These are phyloP conservation scores for Coboldia fuscipes DNA, from an alignment of 1,140 invertebrate genomes.

Conservation along the genomic window DNA sequence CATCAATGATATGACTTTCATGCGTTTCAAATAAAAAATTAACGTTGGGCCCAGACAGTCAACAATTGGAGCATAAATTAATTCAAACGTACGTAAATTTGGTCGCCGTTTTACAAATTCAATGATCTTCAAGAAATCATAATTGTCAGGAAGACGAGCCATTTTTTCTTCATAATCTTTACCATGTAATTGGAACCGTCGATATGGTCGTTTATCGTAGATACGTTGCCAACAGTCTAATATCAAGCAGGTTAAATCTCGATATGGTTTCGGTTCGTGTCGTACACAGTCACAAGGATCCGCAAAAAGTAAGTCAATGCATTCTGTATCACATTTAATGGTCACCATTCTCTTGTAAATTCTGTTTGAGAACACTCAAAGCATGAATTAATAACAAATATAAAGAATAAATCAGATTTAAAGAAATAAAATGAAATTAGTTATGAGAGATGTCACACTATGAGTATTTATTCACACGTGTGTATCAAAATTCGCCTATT, in stretches of 20 bases:
- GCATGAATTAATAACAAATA: too few species aligned
- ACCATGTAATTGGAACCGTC: conserved; percentile 9
- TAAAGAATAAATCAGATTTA: too few species aligned
- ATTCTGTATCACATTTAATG: too few species aligned
- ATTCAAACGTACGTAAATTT: neutral
- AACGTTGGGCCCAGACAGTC: neutral
- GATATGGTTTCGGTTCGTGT: neutral
- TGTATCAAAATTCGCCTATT: too few species aligned
- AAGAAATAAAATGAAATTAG: too few species aligned
- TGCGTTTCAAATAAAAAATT: neutral
- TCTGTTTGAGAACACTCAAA: too few species aligned
- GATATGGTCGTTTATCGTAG: conserved; percentile 14
- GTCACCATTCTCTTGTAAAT: too few species aligned
- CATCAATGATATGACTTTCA: neutral
- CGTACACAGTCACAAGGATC: conserved; percentile 1
- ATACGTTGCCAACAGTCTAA: conserved; percentile 16
- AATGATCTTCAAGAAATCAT: neutral
- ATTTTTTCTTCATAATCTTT: conserved; percentile 10
- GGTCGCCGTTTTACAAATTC: neutral
- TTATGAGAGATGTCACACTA: too few species aligned
- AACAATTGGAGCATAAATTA: neutral
- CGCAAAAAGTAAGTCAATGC: too few species aligned
- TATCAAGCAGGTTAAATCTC: conserved; percentile 7
- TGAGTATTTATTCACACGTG: too few species aligned
- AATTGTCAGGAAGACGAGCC: neutral